Percentiles rank a stretch among this genome's conserved stretches.
Evolutionary conservation across 92 coral and sea anemone species (phyloP).

Genomic region (Plumapathes pennacea): DNA sequence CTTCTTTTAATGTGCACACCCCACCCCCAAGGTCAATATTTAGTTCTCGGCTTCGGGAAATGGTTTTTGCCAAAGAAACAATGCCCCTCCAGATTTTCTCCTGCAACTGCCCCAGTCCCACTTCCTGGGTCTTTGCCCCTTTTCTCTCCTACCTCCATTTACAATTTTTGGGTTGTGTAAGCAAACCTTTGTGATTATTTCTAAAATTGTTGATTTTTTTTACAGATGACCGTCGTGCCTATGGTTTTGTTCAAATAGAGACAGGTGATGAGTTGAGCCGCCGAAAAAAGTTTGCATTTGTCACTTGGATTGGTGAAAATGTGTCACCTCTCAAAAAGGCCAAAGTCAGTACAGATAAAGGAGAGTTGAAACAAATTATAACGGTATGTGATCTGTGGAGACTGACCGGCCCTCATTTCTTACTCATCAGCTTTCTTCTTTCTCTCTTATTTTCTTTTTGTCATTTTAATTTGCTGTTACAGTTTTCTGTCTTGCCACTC

Average conservation of each 20-base stretch:
- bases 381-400: slow-evolving; percentile 49
- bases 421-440: not conserved
- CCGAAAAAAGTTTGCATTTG: slow-evolving; percentile 89
- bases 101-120: no score
- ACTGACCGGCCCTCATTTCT: not conserved
- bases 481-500: not conserved
- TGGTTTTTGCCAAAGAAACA: no score
- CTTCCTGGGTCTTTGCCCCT: no score
- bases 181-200: not conserved
- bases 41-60: no score
- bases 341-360: slow-evolving; percentile 96
- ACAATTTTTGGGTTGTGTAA: not conserved
- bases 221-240: slow-evolving; percentile 69
- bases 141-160: not conserved
- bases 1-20: no score
- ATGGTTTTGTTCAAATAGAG: slow-evolving; percentile 77
- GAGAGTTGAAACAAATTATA: slow-evolving; percentile 59
- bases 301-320: slow-evolving; percentile 86
- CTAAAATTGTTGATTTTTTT: no score
- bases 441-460: no score
- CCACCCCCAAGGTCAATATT: no score
- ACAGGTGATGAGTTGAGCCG: slow-evolving; percentile 96
- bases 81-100: no score
- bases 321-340: slow-evolving; percentile 78
- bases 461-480: not conserved